Evolutionary conservation across 2,888 invertebrate genomes (phyloP).

Genomic region (Orthosia cruda): DNA sequence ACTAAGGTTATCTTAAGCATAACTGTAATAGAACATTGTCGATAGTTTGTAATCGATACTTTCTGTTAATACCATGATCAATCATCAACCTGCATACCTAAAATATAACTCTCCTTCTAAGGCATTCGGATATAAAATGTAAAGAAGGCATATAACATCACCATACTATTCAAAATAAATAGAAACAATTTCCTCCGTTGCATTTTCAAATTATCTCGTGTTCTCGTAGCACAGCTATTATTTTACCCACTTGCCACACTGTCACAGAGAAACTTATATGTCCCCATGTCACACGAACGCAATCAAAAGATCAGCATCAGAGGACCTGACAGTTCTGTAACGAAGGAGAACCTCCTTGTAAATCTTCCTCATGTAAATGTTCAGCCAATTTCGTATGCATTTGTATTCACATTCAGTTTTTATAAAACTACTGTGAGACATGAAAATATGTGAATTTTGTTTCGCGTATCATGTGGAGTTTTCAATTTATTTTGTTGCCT

Average conservation of each 20-base stretch:
- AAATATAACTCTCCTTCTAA: background rate
- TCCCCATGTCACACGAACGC: constrained; percentile 68
- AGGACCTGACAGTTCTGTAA: constrained; percentile 74
- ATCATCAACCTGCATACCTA: background rate
- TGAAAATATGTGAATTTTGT: constrained; percentile 26
- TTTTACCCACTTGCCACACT: constrained; percentile 47
- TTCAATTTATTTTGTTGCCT: background rate
- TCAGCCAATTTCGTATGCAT: constrained; percentile 50
- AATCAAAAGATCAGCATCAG: constrained; percentile 73
- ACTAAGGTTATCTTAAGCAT: background rate
- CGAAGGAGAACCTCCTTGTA: constrained; percentile 67
- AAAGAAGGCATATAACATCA: background rate
- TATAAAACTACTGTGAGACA: constrained; percentile 33
- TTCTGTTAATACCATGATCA: background rate
- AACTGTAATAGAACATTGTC: background rate
- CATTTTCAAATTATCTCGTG: constrained; percentile 36
- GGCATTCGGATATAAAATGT: background rate
- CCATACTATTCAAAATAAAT: background rate
- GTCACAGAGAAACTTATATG: too few species aligned
- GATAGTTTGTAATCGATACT: background rate
- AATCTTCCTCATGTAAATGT: constrained; percentile 64
- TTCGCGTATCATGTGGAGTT: background rate
- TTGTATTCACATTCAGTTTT: constrained; percentile 38
- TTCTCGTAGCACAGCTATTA: constrained; percentile 29
- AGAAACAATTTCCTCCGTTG: constrained; percentile 4